A percentile compares a stretch with the other conserved stretches of the same genome.
phyloP scores from a whole-genome alignment of 2,888 invertebrate genomes.

The Phengaris alcon region DNA sequence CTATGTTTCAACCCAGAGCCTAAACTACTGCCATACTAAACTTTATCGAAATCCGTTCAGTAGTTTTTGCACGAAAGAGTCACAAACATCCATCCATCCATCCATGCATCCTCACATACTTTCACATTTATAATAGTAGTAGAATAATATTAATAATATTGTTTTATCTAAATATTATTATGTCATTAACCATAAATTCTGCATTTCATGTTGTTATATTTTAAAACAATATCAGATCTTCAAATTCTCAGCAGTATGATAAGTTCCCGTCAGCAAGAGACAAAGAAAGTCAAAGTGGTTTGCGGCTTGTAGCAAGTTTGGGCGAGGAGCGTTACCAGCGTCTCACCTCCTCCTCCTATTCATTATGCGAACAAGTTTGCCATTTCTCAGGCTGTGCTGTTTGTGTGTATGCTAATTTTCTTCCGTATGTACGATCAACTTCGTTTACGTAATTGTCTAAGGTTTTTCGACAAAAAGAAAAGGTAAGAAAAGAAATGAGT shows the following conservation, averaged over 20 bases:
- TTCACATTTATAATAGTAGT: no score
- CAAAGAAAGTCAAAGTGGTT: constrained; percentile 39
- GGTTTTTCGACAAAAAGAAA: background rate
- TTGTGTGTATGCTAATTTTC: constrained; percentile 70
- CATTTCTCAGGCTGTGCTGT: constrained; percentile 62
- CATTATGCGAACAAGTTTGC: constrained; percentile 72
- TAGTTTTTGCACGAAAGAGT: no score
- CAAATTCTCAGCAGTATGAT: background rate
- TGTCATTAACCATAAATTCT: no score
- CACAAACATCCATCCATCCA: no score
- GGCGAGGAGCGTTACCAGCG: constrained; percentile 62
- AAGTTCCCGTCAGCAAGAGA: constrained; percentile 21
- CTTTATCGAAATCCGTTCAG: no score
- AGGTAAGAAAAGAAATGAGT: background rate
- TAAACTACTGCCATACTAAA: no score
- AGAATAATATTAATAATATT: no score
- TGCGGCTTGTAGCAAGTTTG: constrained; percentile 64
- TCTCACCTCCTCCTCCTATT: constrained; percentile 66
- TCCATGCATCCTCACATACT: no score
- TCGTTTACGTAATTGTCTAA: constrained; percentile 25
- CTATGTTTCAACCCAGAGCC: no score
- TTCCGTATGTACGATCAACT: constrained; percentile 52
- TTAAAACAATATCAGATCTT: background rate
- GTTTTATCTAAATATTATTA: no score
- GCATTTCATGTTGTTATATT: no score